Evolutionary conservation across 2,888 invertebrate genomes (phyloP), one percentile per base, ranked within the genome.

Genomic region (Ctena decussata): DNA sequence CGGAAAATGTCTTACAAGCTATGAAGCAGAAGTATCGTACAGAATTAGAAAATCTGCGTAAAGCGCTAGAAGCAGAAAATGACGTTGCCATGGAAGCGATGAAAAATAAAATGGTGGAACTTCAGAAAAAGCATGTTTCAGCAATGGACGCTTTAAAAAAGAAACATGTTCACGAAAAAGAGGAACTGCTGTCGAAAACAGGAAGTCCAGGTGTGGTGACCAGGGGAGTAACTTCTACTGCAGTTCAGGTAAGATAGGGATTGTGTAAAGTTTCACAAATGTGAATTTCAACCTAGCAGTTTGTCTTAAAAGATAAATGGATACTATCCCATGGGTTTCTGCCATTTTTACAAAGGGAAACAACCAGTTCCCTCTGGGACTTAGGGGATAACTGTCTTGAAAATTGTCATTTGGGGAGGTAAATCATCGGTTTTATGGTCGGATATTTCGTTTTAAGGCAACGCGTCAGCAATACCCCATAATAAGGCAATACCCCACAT

Each of bases 81-180:
- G 85, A 85, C 27, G 87, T 89, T 8, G 92, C 92, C 39, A 89
- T 94, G 89, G 92, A 93, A 18, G 90, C 90, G 12, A 90, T 94
- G 92, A 91, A 90, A 74, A 86, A 84, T 32, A 93, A 92, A 60
- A 91, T 94, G 91, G 88, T 91, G 8, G 92, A 93, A 57, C 82
- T 91, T 39, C 88, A 90, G 80, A 84, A 86, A 69, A 85, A 82
- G 30, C 92, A 93, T 49, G 75, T 81, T 30, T 72, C 74, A 0
- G 85, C 86, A 0, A 53, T 92, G 35, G 91, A 92, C n/a, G 86
- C 83, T 39, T 37, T 91, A 75, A 81, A 85, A 74, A 84, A 85
- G 73, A 82, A 91, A 73, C 89, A 91, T 76, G 37, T 77, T 24
- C 69, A 60, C 0, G 91, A 92, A 24, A 90, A 84, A 70, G 86